A percentile compares a stretch with the other conserved stretches of the same genome.
These are phyloP conservation scores for Calameuta idolon DNA, from an alignment of 2,888 invertebrate species.

Conservation along the genomic window DNA sequence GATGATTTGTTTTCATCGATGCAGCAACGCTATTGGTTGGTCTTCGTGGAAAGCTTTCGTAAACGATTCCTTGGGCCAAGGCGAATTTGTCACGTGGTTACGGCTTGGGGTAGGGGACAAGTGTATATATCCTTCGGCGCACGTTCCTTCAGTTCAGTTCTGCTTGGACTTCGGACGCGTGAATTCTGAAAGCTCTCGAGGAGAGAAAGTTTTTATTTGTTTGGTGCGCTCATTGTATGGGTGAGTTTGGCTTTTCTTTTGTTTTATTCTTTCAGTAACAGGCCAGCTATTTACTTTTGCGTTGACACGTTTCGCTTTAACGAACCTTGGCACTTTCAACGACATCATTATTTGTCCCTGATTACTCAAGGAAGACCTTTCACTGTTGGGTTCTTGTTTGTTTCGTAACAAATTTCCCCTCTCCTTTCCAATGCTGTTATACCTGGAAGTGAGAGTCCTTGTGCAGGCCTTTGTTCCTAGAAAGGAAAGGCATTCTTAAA, in stretches of 20 bases:
- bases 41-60: not conserved
- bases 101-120: not conserved
- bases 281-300: not conserved
- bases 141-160: conserved; percentile 54
- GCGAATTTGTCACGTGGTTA: not conserved
- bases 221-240: conserved; percentile 67
- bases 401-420: not conserved
- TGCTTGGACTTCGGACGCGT: conserved; percentile 60
- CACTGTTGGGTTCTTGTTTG: not conserved
- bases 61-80: not conserved
- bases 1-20: not conserved
- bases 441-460: not conserved
- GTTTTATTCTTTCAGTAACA: not conserved
- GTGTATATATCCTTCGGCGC: conserved; percentile 52
- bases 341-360: not conserved
- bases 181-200: conserved; percentile 45
- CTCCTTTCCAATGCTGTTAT: not conserved
- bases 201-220: conserved; percentile 64
- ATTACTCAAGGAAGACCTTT: not conserved
- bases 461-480: not conserved
- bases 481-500: not conserved
- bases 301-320: not conserved
- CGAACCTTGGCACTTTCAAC: not conserved
- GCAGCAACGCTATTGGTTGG: not conserved
- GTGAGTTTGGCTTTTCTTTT: conserved; percentile 43